Evolutionary conservation across 2,797 vertebrate genomes (phyloP).

Genomic region (Acrocephalus scirpaceus): DNA sequence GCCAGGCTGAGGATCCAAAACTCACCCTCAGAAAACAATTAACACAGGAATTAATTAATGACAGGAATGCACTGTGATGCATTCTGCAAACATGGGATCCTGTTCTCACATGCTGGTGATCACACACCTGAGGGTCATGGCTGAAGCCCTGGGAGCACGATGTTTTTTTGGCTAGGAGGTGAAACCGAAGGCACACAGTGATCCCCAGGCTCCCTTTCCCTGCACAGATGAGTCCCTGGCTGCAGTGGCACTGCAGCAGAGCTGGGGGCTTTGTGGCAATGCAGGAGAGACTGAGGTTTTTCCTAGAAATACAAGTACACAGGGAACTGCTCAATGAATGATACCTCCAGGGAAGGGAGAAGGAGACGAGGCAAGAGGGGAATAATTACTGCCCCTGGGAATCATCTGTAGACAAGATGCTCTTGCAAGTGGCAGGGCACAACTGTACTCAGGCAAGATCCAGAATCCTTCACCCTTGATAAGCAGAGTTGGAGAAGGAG

Average conservation of each 20-base stretch:
- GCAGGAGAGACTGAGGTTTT: neutral
- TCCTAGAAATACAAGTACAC: neutral
- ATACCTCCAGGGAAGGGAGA: neutral
- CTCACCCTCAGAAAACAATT: neutral
- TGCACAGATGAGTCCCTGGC: neutral
- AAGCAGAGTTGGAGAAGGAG: rapidly evolving
- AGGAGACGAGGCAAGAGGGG: neutral
- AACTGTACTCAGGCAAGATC: neutral
- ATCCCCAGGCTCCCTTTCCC: neutral
- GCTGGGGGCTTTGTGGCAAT: neutral
- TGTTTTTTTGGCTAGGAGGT: neutral
- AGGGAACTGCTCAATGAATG: neutral
- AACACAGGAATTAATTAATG: neutral
- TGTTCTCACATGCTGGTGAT: neutral
- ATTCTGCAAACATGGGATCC: neutral
- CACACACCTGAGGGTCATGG: rapidly evolving
- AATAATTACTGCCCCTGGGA: neutral
- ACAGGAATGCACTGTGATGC: neutral
- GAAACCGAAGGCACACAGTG: neutral
- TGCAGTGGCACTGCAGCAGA: neutral
- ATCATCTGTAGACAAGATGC: neutral
- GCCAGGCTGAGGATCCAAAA: neutral
- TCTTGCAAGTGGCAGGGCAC: neutral
- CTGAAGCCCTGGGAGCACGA: neutral
- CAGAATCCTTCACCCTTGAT: neutral